Evolutionary conservation across 2,113 vertebrate species (phyloP), one percentile per base, ranked within the genome.

Genomic region (Neogale vison): DNA sequence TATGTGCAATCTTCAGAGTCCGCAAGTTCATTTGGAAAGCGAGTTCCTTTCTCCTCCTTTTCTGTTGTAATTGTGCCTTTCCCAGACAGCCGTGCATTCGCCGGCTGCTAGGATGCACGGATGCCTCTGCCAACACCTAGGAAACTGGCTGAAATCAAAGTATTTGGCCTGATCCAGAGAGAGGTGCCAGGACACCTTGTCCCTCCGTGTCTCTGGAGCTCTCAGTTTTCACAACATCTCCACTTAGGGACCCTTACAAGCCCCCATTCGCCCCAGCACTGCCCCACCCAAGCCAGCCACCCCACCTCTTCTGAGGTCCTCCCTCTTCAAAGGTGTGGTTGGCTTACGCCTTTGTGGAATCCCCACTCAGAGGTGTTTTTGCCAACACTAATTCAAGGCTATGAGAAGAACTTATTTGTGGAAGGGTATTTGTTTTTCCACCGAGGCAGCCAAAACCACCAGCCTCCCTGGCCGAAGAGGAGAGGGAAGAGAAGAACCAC

Each of bases 361-460:
- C n/a, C 4, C 91, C 52, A 52, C 95, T 95, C 82, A 3, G 83
- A 69, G 88, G 92, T 97, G 93, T 85, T 97, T 96, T 91, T 97
- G 97, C 98, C 98, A 98, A 96, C 76, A 6, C 97, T 96, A 91
- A 96, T 97, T 96, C 97, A 95, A 95, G 98, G 98, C 98, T 98
- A 97, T 97, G 97, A 98, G 98, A 98, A 97, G 50, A 95, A 89
- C 93, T 98, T 95, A 63, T 97, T 97, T 98, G 95, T 97, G 97
- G 98, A 98, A 98, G 97, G 92, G 91, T 90, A 96, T 98, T 98
- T 98, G 94, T 98, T 98, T 98, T 98, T 98, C 98, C 98, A 98
- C 97, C 6, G 12, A 97, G 90, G 97, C 97, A 96, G 98, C 98
- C 98, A 98, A 98, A 98, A 96, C 98, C 96, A 91, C 98, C 95